Base-by-base conservation (phyloP, 2,888 invertebrate species). In the Ceramica pisi region DNA sequence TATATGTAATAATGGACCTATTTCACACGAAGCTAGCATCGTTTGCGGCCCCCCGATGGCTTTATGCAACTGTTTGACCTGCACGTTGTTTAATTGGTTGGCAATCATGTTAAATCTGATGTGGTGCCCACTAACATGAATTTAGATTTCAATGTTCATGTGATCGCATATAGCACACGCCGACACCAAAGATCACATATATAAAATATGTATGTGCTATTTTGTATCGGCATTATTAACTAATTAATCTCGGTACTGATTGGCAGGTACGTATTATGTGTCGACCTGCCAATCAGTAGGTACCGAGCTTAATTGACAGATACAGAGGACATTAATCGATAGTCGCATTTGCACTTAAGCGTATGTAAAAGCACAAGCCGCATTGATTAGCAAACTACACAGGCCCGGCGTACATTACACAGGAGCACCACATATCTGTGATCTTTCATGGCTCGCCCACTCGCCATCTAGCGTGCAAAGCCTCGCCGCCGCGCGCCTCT, bases 381-480 rank as follows among this genome's bases (percentile, higher is more conserved):
- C 23, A 38, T 23, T 41, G 14, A 14, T 53, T 59, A 4, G 7
- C 6, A 31, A 16, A 38, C 26, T 16, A 48, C 26, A 46, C 21
- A 44, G 14, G 7, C 2, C 21, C 14, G 19, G 19, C 8, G 5
- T 10, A 46, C 14, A 48, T 26, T 31, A 23, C 6, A 35, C 12
- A 10, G 8, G 21, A 31, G 12, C 16, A 23, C 46, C 12, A 46
- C 53, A 55, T n/a, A 31, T 12, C 48, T 23, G 44, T 46, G 61
- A 67, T 59, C 55, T 72, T 75, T 75, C 56, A 75, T 23, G n/a
- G n/a, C 19, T 23, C 83, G 69, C 72, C 63, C 78, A 78, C 73
- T 67, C 75, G 76, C 81, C 78, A 83, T 82, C 85, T 82, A 83
- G 67, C 86, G 85, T 84, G 84, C 86, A 87, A 81, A 84, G 84